Evolutionary conservation across 1,140 invertebrate species (phyloP).

Genomic region (Drosophila rhopaloa): DNA sequence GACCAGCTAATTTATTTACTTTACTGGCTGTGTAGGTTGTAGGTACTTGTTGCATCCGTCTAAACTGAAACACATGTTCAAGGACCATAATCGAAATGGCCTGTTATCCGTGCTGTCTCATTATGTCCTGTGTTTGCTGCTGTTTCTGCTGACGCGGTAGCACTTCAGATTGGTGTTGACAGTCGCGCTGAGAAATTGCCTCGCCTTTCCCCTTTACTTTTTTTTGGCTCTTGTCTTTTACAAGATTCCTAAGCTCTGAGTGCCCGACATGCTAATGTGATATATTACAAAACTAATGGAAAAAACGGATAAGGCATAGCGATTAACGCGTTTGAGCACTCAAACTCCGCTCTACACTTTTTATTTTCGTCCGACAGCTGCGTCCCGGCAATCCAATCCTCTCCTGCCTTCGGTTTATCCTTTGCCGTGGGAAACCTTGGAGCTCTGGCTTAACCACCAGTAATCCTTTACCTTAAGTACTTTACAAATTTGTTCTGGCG

Average conservation of each 20-base stretch:
- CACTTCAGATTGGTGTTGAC: constrained; percentile 80
- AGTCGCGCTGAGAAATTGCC: constrained; percentile 69
- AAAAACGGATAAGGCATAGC: constrained; percentile 62
- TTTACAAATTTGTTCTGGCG: constrained; percentile 31
- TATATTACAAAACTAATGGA: constrained; percentile 72
- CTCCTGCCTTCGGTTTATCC: constrained; percentile 2
- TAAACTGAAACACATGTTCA: constrained; percentile 57
- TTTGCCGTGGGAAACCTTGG: constrained; percentile 66
- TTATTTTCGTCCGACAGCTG: constrained; percentile 39
- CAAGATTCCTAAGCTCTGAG: constrained; percentile 23
- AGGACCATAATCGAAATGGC: constrained; percentile 47
- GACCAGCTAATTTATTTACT: constrained; percentile 77
- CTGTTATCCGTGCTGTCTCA: constrained; percentile 36
- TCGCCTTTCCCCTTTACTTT: constrained; percentile 31
- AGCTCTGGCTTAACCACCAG: constrained; percentile 52
- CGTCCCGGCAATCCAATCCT: constrained; percentile 16
- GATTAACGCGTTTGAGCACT: constrained; percentile 67
- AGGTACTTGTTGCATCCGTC: constrained; percentile 29
- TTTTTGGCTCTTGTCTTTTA: constrained; percentile 6
- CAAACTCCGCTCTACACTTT: constrained; percentile 46
- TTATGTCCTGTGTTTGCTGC: constrained; percentile 34
- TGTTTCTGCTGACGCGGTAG: constrained; percentile 34
- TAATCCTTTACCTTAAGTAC: constrained; percentile 71
- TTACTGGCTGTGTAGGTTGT: constrained; percentile 25
- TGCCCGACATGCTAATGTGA: constrained; percentile 58